phyloP scores from a whole-genome alignment of 2,797 vertebrate genomes.

The Microhierax caerulescens region DNA sequence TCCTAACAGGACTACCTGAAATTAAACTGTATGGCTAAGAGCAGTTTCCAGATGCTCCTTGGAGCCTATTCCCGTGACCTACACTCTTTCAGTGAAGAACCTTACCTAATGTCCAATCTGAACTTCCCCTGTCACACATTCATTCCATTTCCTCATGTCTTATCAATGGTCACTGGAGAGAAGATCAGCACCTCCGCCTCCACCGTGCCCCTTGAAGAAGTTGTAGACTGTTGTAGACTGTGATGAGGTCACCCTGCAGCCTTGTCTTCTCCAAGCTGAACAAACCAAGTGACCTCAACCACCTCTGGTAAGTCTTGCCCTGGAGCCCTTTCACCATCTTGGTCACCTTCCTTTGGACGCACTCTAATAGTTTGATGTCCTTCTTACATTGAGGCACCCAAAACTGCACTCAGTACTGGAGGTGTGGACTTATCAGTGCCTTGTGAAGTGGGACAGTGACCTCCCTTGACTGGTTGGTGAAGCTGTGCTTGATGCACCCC shows the following conservation, averaged over 20 bases:
- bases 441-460: not conserved
- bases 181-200: not conserved
- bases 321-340: not conserved
- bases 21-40: not conserved
- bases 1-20: not conserved
- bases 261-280: not conserved
- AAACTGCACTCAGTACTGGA: not conserved
- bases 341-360: not conserved
- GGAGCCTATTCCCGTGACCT: not conserved
- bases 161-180: not conserved
- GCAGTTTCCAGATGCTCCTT: not conserved
- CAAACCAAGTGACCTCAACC: not conserved
- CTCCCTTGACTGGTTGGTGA: accelerated
- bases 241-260: accelerated
- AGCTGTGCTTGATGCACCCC: not conserved
- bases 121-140: not conserved
- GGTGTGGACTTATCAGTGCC: too few relatives aligned
- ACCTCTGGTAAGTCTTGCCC: not conserved
- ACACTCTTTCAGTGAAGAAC: not conserved
- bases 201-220: accelerated
- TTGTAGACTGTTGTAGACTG: not conserved
- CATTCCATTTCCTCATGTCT: not conserved
- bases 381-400: not conserved
- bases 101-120: not conserved
- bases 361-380: not conserved